phyloP scores from a whole-genome alignment of 2,113 vertebrate species.

The Capreolus pygargus region DNA sequence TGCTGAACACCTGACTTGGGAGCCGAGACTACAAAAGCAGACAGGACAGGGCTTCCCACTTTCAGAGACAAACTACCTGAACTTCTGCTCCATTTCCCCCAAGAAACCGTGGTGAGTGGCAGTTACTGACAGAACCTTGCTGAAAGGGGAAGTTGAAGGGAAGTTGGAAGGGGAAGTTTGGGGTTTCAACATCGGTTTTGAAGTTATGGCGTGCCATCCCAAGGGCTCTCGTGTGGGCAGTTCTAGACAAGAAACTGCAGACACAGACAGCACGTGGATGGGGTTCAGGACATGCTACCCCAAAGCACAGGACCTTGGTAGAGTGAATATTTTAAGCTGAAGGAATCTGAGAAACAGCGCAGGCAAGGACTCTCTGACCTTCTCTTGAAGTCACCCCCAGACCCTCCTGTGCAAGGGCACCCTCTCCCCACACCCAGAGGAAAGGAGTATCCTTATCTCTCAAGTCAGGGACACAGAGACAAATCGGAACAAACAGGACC shows the following conservation, averaged over 20 bases:
- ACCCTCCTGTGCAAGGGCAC: not conserved
- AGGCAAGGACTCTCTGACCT: not conserved
- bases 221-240: not conserved
- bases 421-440: not conserved
- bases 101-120: not conserved
- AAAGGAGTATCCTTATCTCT: not conserved
- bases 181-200: constrained; percentile 2
- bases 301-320: not conserved
- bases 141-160: constrained; percentile 12
- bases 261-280: not conserved
- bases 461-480: not conserved
- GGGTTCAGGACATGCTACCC: not conserved
- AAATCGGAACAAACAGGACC: not conserved
- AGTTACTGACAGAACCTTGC: not conserved
- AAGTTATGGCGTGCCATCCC: not conserved
- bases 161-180: constrained; percentile 2
- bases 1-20: not conserved
- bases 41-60: not conserved
- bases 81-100: not conserved
- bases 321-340: not conserved
- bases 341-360: not conserved
- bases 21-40: not conserved
- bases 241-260: not conserved
- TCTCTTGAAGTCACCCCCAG: not conserved
- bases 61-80: not conserved